Evolutionary conservation across 2,888 invertebrate species (phyloP), one percentile per base, ranked within the genome.

Genomic region (Eupelmus urozonus): DNA sequence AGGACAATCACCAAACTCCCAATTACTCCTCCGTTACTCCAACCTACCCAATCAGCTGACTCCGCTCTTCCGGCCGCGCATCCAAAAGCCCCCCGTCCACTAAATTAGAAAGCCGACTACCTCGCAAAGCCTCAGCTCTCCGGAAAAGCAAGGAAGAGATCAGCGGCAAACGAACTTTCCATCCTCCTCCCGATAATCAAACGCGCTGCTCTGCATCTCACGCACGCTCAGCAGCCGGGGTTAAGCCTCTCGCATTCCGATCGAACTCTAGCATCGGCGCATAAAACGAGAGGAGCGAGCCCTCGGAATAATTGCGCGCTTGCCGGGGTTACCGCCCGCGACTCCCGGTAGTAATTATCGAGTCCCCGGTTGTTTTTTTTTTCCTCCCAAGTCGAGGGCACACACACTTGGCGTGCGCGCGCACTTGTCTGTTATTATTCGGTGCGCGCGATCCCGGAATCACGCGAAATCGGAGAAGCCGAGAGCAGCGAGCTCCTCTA

Each of bases 281-380:
- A n/a, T n/a, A n/a, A n/a, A n/a, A n/a, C n/a, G 40, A 57, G 57
- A 60, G 60, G 53, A 40, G 63, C 20, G 23, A 34, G 65, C 42
- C 4, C 23, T 66, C 57, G 83, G 83, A 87, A 87, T 89, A 88
- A 89, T 89, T 89, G 88, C 87, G 88, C 88, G 88, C 87, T 88
- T 88, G 87, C 87, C 88, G 85, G 85, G 85, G 85, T 87, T 86
- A 85, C 87, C 86, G 84, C 83, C 88, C 86, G 85, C 83, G 88
- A 89, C 89, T 89, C 88, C 89, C 88, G 89, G 89, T 89, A 86
- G 88, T 89, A 89, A 89, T 89, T 89, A 89, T 89, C 86, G 87
- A 87, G 29, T 66, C 59, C 65, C 59, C 60, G 34, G 59, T 63
- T 27, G 53, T 27, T 62, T 73, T 74, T 78, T 60, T 69, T 80